Percentiles rank a stretch among this genome's conserved stretches.
These are phyloP conservation scores for Metopolophium dirhodum DNA, from an alignment of 1,140 invertebrate genomes.

Conservation along the genomic window DNA sequence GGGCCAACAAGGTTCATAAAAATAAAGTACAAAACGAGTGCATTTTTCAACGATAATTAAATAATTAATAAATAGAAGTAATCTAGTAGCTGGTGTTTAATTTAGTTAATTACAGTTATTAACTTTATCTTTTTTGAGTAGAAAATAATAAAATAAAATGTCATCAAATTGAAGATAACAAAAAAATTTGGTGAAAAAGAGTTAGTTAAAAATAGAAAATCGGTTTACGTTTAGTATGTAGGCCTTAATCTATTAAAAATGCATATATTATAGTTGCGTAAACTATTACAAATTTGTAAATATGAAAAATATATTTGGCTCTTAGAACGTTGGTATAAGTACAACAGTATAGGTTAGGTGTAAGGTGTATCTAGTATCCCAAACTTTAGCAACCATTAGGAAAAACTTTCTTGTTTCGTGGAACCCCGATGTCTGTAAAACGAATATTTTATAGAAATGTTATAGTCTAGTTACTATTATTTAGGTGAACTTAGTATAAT, in stretches of 20 bases:
- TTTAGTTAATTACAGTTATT: slow-evolving; percentile 13
- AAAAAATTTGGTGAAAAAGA: neutral
- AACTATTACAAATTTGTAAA: neutral
- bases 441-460: too few relatives aligned
- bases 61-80: slow-evolving; percentile 5
- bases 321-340: neutral
- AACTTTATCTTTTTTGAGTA: neutral
- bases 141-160: neutral
- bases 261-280: too few relatives aligned
- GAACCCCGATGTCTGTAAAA: too few relatives aligned
- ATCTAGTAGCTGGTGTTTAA: neutral
- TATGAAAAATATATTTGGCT: neutral
- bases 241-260: neutral
- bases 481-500: too few relatives aligned
- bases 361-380: too few relatives aligned
- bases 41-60: neutral
- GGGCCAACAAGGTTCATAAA: neutral
- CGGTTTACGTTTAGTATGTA: too few relatives aligned
- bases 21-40: neutral
- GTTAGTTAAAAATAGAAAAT: too few relatives aligned
- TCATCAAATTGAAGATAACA: neutral
- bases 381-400: too few relatives aligned
- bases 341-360: too few relatives aligned
- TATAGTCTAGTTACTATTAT: too few relatives aligned
- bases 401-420: too few relatives aligned